Evolutionary conservation across 1,140 invertebrate genomes (phyloP).

Genomic region (Vanessa atalanta): DNA sequence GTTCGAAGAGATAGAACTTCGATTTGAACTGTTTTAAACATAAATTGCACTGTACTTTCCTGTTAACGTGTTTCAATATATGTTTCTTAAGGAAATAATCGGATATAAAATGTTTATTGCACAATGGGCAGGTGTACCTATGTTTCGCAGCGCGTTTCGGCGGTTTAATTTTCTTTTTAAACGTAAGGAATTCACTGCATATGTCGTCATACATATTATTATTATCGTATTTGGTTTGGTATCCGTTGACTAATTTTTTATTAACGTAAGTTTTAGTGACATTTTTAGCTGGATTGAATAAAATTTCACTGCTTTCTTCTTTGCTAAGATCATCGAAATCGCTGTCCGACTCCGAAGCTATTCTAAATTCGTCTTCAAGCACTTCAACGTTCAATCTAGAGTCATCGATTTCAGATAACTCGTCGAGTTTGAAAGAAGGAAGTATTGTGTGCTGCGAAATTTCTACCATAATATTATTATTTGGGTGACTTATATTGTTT

Average conservation of each 20-base stretch:
- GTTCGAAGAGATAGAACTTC: conserved; percentile 64
- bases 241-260: conserved; percentile 49
- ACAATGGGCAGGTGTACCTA: conserved; percentile 61
- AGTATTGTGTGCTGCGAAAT: conserved; percentile 57
- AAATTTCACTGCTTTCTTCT: conserved; percentile 18
- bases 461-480: conserved; percentile 65
- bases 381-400: conserved; percentile 50
- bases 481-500: conserved; percentile 39
- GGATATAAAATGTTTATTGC: conserved; percentile 67
- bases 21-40: conserved; percentile 58
- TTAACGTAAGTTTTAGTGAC: conserved; percentile 54
- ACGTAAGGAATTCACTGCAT: conserved; percentile 67
- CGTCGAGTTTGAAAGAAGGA: conserved; percentile 45
- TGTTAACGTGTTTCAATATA: conserved; percentile 57
- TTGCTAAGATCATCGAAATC: conserved; percentile 6
- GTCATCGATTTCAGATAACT: conserved; percentile 30
- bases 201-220: conserved; percentile 43
- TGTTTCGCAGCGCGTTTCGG: conserved; percentile 41
- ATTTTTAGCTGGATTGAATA: conserved; percentile 50
- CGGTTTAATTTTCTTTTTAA: conserved; percentile 57
- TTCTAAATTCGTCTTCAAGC: conserved; percentile 73
- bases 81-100: conserved; percentile 68
- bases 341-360: conserved; percentile 45
- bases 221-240: conserved; percentile 33
- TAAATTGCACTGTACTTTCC: conserved; percentile 50